These are phyloP conservation scores for Ornithoptera priamus DNA, from an alignment of 2,888 invertebrate genomes.

Conservation along the genomic window DNA sequence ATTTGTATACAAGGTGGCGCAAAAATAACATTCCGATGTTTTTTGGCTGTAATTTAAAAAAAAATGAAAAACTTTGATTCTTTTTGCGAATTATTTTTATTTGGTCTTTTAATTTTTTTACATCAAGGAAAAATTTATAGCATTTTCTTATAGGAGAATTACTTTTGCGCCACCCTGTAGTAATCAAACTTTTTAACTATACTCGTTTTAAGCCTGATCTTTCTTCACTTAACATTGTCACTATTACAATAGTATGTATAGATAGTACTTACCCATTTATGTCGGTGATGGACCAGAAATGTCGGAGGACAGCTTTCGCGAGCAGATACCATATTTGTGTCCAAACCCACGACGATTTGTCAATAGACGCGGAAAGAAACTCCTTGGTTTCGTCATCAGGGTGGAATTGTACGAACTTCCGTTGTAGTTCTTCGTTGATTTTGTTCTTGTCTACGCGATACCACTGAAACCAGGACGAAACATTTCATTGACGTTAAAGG, in stretches of 20 bases:
- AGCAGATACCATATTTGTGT: conserved; percentile 95
- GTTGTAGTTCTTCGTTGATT: conserved; percentile 75
- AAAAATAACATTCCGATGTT: too few relatives aligned
- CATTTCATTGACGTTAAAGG: not conserved
- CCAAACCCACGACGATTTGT: conserved; percentile 91
- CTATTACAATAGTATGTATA: not conserved
- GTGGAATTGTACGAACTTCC: conserved; percentile 83
- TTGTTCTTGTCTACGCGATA: conserved; percentile 82
- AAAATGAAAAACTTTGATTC: too few relatives aligned
- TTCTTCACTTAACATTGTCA: too few relatives aligned
- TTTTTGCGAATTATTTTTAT: too few relatives aligned
- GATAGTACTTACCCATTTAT: conserved; percentile 91
- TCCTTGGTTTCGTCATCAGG: conserved; percentile 86
- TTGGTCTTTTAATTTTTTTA: too few relatives aligned
- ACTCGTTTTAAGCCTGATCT: too few relatives aligned
- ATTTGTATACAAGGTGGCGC: too few relatives aligned
- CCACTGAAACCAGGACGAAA: conserved; percentile 83
- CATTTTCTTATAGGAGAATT: too few relatives aligned
- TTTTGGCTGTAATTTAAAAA: too few relatives aligned
- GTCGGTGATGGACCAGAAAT: conserved; percentile 96
- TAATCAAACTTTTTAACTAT: not conserved
- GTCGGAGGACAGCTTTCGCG: conserved; percentile 89
- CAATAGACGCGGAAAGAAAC: conserved; percentile 87
- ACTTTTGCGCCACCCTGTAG: too few relatives aligned
- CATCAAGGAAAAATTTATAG: too few relatives aligned